phyloP scores from a whole-genome alignment of 2,113 vertebrate species.

The Acanthochromis polyacanthus region DNA sequence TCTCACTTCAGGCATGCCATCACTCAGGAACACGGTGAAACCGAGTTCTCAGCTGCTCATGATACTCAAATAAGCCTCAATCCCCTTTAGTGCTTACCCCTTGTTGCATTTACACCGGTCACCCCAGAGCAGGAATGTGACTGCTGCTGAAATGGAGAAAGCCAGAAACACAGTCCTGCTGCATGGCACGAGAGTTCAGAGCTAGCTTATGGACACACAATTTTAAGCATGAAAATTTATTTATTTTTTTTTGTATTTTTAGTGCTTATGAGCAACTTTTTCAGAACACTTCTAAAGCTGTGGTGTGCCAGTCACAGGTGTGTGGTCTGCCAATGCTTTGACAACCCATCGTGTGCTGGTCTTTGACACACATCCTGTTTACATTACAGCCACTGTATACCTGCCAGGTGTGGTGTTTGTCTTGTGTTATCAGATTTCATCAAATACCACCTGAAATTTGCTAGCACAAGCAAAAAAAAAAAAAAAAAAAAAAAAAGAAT shows the following conservation, averaged over 20 bases:
- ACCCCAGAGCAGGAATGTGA: conserved; percentile 49
- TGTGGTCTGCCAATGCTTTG: conserved; percentile 40
- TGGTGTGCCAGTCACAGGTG: conserved; percentile 36
- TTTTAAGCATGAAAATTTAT: neutral
- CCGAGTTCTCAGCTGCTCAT: conserved; percentile 16
- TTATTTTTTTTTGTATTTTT: too few species aligned
- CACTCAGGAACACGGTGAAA: conserved; percentile 41
- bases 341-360: conserved; percentile 30
- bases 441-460: neutral
- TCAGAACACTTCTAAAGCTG: neutral
- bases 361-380: conserved; percentile 69
- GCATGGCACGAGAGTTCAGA: neutral
- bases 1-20: conserved; percentile 36
- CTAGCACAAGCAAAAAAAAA: conserved; percentile 20
- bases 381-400: conserved; percentile 20
- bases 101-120: conserved; percentile 15
- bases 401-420: conserved; percentile 49
- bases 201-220: neutral
- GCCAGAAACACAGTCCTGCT: conserved; percentile 20
- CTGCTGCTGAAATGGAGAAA: conserved; percentile 38
- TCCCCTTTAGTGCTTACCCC: neutral
- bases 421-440: conserved; percentile 38
- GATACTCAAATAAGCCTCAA: conserved; percentile 10
- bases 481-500: neutral
- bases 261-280: conserved; percentile 1